Evolutionary conservation across 2,113 vertebrate species (phyloP).

Genomic region (Calidris pugnax): DNA sequence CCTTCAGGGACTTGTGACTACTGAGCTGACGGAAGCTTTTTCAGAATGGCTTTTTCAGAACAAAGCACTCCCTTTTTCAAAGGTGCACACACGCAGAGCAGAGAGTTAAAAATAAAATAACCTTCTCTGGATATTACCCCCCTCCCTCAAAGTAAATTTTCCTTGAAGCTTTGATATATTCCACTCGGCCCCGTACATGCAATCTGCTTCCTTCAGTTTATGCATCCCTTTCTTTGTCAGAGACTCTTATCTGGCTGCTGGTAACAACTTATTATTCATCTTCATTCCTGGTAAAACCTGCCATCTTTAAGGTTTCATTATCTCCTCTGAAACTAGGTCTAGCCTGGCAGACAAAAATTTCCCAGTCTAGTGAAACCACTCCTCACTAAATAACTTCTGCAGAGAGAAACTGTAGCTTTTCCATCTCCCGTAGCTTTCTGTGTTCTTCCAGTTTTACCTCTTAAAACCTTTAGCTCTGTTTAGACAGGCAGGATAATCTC

Average conservation of each 20-base stretch:
- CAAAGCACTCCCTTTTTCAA: constrained; percentile 27
- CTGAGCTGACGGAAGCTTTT: background rate
- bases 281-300: background rate
- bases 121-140: background rate
- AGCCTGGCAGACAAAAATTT: background rate
- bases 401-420: background rate
- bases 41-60: constrained; percentile 16
- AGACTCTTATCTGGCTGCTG: background rate
- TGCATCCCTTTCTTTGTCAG: background rate
- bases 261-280: background rate
- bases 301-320: background rate
- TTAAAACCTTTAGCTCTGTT: background rate
- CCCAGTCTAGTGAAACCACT: background rate
- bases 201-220: background rate
- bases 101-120: constrained; percentile 53
- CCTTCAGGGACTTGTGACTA: constrained; percentile 36
- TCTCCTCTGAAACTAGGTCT: background rate
- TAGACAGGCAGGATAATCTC: background rate
- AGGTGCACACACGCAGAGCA: constrained; percentile 23
- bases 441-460: background rate
- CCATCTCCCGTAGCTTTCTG: background rate
- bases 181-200: background rate
- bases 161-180: background rate
- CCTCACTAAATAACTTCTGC: background rate
- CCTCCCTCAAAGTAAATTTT: background rate